A percentile compares a stretch with the other conserved stretches of the same genome.
Evolutionary conservation across 2,113 vertebrate genomes (phyloP).

Genomic region (Cettia cetti): DNA sequence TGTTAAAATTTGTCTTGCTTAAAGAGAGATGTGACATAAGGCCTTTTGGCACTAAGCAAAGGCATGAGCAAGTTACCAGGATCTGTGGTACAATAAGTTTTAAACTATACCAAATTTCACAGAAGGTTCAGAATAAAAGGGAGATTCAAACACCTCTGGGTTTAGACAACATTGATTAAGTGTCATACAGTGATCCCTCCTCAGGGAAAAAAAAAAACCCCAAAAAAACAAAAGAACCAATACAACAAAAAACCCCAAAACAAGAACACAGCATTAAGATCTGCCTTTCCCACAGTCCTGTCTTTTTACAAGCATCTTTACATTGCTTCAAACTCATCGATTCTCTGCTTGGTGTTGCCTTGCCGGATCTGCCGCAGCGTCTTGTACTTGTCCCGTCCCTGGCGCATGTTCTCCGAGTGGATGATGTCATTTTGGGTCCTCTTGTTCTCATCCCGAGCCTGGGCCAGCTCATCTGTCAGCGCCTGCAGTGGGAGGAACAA

Average conservation of each 20-base stretch:
- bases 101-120: neutral
- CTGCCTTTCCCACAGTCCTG: conserved; percentile 59
- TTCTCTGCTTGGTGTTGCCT: conserved; percentile 98
- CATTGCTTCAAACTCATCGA: conserved; percentile 96
- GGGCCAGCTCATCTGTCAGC: conserved; percentile 87
- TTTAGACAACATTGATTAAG: neutral
- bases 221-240: neutral
- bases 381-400: conserved; percentile 96
- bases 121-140: neutral
- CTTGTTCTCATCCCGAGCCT: conserved; percentile 87
- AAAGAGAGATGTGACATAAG: conserved; percentile 11
- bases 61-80: conserved; percentile 14
- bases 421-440: conserved; percentile 91
- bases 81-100: neutral
- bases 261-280: conserved; percentile 44
- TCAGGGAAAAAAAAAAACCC: conserved; percentile 23
- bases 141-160: conserved; percentile 14
- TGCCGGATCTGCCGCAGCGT: conserved; percentile 92
- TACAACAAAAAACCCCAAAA: neutral
- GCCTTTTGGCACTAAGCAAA: conserved; percentile 77
- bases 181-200: conserved; percentile 62
- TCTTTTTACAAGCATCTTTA: conserved; percentile 46
- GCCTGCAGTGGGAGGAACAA: conserved; percentile 60
- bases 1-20: neutral
- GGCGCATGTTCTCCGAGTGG: conserved; percentile 86